Evolutionary conservation across 2,888 invertebrate species (phyloP).

Genomic region (Rhagonycha lutea): DNA sequence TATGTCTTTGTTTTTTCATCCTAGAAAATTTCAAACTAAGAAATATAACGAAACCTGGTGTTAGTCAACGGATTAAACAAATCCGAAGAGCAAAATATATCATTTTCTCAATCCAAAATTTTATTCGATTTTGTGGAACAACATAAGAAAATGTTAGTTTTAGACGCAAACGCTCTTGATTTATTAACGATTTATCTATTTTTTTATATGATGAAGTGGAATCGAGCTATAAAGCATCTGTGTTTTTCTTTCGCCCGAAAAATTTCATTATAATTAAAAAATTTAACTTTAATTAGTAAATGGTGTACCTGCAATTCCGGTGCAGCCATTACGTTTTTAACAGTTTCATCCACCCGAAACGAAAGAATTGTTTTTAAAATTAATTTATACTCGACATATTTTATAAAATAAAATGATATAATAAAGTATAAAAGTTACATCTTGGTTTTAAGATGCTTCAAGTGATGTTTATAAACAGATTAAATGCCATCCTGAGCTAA

Average conservation of each 20-base stretch:
- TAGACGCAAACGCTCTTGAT: slow-evolving; percentile 30
- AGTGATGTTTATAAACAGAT: neutral
- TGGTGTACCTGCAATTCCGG: neutral
- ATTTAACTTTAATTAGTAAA: neutral
- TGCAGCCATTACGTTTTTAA: neutral
- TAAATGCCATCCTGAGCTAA: neutral
- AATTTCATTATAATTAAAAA: neutral
- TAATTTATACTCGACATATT: neutral
- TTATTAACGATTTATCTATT: slow-evolving; percentile 44
- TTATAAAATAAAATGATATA: neutral
- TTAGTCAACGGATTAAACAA: neutral
- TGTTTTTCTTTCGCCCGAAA: slow-evolving; percentile 12
- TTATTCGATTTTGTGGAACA: slow-evolving; percentile 3
- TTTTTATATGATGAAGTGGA: slow-evolving; percentile 41
- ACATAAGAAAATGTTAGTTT: slow-evolving; percentile 35
- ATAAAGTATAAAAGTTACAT: neutral
- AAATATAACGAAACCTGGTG: neutral
- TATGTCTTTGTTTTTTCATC: slow-evolving; percentile 33
- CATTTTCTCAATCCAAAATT: neutral
- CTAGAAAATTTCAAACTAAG: neutral
- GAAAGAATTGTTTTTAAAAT: neutral
- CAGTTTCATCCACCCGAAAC: neutral
- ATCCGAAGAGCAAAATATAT: neutral
- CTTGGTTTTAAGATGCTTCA: neutral
- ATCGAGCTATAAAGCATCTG: slow-evolving; percentile 41